Conservation (phyloP, 2,797 vertebrate species). For the Anisognathus igniventris region DNA sequence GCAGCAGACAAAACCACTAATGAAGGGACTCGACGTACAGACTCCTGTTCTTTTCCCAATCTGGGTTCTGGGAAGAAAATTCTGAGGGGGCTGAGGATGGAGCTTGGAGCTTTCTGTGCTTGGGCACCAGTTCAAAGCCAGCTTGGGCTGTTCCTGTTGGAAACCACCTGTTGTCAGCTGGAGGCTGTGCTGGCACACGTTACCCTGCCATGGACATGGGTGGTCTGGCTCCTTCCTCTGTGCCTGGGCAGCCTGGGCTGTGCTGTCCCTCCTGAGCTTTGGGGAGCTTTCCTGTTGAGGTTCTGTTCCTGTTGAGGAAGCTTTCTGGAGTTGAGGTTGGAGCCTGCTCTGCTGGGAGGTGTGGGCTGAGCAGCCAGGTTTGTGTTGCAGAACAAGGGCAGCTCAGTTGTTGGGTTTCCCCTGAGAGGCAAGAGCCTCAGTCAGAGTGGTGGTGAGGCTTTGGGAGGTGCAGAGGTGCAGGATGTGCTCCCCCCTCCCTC, state of each 20-base stretch:
- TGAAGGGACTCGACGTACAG: fast-evolving
- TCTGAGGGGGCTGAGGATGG: conserved; percentile 12
- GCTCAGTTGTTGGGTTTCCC: background rate
- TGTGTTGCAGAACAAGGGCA: background rate
- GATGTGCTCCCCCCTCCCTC: background rate
- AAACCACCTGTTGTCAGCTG: conserved; percentile 23
- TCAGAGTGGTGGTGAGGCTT: background rate
- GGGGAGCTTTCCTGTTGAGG: background rate
- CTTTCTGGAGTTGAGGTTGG: background rate
- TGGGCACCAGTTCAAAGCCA: background rate
- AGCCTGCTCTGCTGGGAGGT: background rate
- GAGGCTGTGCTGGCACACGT: background rate
- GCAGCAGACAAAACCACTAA: background rate
- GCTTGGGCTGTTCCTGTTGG: background rate
- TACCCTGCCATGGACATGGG: fast-evolving
- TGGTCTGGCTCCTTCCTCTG: background rate
- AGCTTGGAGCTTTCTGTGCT: conserved; percentile 9
- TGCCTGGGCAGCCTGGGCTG: background rate
- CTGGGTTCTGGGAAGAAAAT: background rate
- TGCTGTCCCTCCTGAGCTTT: background rate
- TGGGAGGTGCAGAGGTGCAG: background rate
- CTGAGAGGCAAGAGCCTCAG: background rate
- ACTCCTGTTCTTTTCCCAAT: background rate
- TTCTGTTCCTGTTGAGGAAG: background rate
- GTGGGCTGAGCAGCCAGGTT: conserved; percentile 5